Percentiles rank a stretch among this genome's conserved stretches.
These are phyloP conservation scores for Triplophysa siluroides DNA, from an alignment of 2,113 vertebrate species.

Conservation along the genomic window DNA sequence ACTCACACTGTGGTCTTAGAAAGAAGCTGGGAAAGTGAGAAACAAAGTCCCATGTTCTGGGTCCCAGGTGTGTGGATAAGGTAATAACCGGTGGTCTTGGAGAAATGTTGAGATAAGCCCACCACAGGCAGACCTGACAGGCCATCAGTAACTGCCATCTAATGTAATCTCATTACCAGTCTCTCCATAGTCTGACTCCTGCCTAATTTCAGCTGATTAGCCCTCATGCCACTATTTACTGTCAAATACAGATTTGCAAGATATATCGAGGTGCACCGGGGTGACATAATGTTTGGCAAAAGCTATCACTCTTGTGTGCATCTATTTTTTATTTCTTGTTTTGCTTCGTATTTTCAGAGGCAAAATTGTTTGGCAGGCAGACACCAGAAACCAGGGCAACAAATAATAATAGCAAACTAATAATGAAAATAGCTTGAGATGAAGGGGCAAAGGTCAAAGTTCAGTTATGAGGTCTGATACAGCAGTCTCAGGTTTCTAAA, in stretches of 20 bases:
- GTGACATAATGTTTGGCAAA: not conserved
- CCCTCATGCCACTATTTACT: conserved; percentile 26
- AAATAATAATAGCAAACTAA: conserved; percentile 13
- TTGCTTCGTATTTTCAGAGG: not conserved
- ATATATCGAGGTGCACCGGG: not conserved
- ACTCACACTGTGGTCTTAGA: conserved; percentile 40
- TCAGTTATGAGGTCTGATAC: conserved; percentile 38
- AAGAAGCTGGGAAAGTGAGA: not conserved
- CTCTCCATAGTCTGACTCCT: conserved; percentile 34
- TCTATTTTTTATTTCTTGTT: not conserved
- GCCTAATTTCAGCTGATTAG: conserved; percentile 42
- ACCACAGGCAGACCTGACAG: conserved; percentile 42
- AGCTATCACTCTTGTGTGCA: not conserved
- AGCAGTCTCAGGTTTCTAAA: conserved; percentile 26
- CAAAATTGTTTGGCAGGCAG: not conserved
- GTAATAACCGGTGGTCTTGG: conserved; percentile 22
- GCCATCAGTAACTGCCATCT: conserved; percentile 48
- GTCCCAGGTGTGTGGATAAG: conserved; percentile 23
- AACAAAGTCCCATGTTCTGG: conserved; percentile 9
- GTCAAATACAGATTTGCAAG: conserved; percentile 8
- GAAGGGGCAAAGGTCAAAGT: conserved; percentile 37
- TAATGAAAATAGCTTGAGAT: conserved; percentile 42
- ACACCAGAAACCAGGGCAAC: conserved; percentile 24
- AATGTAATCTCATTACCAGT: conserved; percentile 39
- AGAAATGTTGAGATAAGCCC: conserved; percentile 32